Percentiles rank a stretch among this genome's conserved stretches.
phyloP scores from a whole-genome alignment of 2,888 invertebrate genomes.

The Drosophila setosimentum region DNA sequence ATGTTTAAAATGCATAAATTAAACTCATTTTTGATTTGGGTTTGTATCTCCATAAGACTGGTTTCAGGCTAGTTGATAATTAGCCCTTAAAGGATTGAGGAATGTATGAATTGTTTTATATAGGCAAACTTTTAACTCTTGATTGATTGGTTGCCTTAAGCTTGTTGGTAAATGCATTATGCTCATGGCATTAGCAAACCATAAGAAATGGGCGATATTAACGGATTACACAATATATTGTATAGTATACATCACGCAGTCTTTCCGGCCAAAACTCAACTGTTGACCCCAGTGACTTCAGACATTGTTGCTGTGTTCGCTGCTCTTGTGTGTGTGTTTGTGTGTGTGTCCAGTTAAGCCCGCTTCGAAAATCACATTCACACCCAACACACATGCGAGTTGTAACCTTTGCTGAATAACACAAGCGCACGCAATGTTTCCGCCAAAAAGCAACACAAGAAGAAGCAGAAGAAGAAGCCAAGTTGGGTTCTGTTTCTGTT shows the following conservation, averaged over 20 bases:
- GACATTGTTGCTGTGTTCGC: constrained; percentile 22
- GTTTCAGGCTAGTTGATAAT: neutral
- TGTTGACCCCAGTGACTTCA: constrained; percentile 62
- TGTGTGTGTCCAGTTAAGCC: constrained; percentile 58
- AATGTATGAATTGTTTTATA: neutral
- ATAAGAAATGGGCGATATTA: constrained; percentile 34
- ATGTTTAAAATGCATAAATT: neutral
- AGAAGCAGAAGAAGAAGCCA: constrained; percentile 9
- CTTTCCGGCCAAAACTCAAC: constrained; percentile 53
- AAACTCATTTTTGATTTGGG: neutral
- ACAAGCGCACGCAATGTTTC: constrained; percentile 79
- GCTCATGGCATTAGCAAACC: constrained; percentile 42
- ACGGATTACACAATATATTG: constrained; percentile 69
- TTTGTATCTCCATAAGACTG: no score
- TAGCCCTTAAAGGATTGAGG: neutral
- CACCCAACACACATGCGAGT: constrained; percentile 50
- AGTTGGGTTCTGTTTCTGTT: constrained; percentile 1
- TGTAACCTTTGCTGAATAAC: constrained; percentile 59
- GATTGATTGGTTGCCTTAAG: neutral
- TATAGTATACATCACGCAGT: constrained; percentile 38
- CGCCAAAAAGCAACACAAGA: constrained; percentile 41
- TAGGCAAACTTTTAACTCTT: neutral
- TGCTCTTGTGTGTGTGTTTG: constrained; percentile 50
- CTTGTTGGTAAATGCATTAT: constrained; percentile 34
- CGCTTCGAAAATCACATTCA: constrained; percentile 70